Base-by-base conservation (phyloP, 2,888 invertebrate species). In the Odontocolon sp. region DNA sequence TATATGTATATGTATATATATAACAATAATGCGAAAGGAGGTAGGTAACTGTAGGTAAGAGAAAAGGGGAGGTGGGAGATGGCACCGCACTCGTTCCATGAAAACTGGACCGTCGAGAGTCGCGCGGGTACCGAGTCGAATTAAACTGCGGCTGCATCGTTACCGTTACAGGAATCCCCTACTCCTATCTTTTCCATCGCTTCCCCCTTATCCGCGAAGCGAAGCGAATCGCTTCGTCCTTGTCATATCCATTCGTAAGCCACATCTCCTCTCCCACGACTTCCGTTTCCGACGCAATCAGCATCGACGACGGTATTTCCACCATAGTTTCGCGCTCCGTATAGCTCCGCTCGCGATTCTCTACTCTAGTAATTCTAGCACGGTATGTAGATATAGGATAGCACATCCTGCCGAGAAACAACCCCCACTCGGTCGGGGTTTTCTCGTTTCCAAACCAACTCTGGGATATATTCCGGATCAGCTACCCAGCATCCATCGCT, bases 81-180 rank as follows among this genome's bases (percentile, higher is more conserved):
- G 33, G 28, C n/a, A 45, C 11, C 3, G 16, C 23, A 9, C 9
- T 21, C 28, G 21, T 50, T 52, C 36, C 47, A 63, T 42, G 23
- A 33, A 73, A 73, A 73, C 61, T 54, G 72, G 31, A 61, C 61
- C 61, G 31, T 31, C 45, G 21, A 61, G 61, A 45, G 31, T 61
- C 45, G 31, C 28, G 28, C 59, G 69, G 71, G 67, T 56, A 69
- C 40, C 21, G 64, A 67, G 76, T 76, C 67, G 69, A 78, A 78
- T 80, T 78, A 80, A 76, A 76, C 74, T 66, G 70, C 71, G 28
- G 45, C 33, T 73, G 68, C 68, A 66, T 72, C 66, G 72, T 70
- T 57, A 73, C 74, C 66, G 66, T 75, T 71, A 77, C 70, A 38
- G 8, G 56, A 40, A 16, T 66, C 54, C 59, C 21, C 45, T 11